Conservation (phyloP, 2,797 vertebrate genomes). For the Anguilla obscura region DNA sequence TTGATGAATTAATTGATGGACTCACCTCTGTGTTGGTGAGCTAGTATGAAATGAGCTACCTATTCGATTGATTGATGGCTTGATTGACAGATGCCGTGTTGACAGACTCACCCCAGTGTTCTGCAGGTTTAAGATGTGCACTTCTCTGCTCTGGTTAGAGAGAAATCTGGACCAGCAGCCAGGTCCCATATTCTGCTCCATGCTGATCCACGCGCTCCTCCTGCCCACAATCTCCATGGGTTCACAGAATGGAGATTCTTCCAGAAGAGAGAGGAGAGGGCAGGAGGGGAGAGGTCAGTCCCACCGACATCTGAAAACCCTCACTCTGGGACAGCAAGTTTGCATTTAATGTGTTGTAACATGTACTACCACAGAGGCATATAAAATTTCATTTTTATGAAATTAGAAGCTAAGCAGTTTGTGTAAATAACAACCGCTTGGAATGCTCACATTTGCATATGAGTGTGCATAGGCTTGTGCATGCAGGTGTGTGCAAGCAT, state of each 20-base stretch:
- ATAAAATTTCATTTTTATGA: no score
- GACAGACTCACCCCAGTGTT: not conserved
- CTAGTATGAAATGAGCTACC: no score
- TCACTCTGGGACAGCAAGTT: not conserved
- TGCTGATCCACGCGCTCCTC: constrained; percentile 41
- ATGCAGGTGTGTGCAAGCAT: not conserved
- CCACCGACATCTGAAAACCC: not conserved
- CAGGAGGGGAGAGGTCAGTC: not conserved
- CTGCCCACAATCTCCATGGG: constrained; percentile 34
- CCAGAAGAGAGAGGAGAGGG: constrained; percentile 36
- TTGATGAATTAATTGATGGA: not conserved
- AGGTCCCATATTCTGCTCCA: constrained; percentile 47
- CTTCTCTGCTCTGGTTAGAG: constrained; percentile 54
- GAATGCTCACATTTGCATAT: not conserved
- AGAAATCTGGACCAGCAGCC: constrained; percentile 70
- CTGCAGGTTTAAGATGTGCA: constrained; percentile 69
- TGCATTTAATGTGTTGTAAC: not conserved
- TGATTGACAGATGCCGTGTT: not conserved
- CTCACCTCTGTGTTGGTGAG: constrained; percentile 4
- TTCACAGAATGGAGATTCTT: constrained; percentile 64
- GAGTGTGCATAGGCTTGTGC: not conserved
- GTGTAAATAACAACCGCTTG: not conserved
- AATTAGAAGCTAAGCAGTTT: no score
- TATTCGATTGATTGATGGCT: not conserved
- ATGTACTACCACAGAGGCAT: not conserved